A percentile compares a stretch with the other conserved stretches of the same genome.
phyloP scores from a whole-genome alignment of 1,140 invertebrate genomes.

The Bombus ignitus region DNA sequence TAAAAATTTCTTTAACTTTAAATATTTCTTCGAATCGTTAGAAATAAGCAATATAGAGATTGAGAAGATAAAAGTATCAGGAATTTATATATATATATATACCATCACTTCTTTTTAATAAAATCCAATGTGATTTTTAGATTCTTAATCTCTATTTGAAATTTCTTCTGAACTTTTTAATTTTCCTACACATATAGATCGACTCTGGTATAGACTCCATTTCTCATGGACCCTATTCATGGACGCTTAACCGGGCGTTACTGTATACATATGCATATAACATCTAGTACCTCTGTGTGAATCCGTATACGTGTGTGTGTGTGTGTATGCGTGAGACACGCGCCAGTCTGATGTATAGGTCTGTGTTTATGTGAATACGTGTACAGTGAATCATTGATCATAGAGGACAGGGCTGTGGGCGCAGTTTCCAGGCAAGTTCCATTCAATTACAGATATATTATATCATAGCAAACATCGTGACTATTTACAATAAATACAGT shows the following conservation, averaged over 20 bases:
- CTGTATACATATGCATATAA: conserved; percentile 31
- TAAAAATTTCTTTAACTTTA: neutral
- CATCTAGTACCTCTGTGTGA: conserved; percentile 9
- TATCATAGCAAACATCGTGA: conserved; percentile 81
- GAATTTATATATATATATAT: neutral
- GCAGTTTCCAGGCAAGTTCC: conserved; percentile 67
- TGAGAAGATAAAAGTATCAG: neutral
- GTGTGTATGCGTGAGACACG: neutral
- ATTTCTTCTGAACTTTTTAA: neutral
- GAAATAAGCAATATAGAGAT: neutral
- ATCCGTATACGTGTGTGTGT: conserved; percentile 7
- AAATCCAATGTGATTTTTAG: neutral
- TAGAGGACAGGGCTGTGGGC: conserved; percentile 57
- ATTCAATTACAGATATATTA: conserved; percentile 81
- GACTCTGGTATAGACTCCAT: neutral
- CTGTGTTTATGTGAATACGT: neutral
- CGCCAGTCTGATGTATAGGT: neutral
- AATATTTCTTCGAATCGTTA: neutral
- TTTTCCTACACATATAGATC: no score
- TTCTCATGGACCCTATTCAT: neutral
- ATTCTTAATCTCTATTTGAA: neutral
- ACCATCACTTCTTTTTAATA: neutral
- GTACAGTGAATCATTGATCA: conserved; percentile 17
- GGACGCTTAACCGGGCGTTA: conserved; percentile 5
- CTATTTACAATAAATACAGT: conserved; percentile 82